phyloP scores from a whole-genome alignment of 2,113 vertebrate species.

The Scophthalmus maximus region DNA sequence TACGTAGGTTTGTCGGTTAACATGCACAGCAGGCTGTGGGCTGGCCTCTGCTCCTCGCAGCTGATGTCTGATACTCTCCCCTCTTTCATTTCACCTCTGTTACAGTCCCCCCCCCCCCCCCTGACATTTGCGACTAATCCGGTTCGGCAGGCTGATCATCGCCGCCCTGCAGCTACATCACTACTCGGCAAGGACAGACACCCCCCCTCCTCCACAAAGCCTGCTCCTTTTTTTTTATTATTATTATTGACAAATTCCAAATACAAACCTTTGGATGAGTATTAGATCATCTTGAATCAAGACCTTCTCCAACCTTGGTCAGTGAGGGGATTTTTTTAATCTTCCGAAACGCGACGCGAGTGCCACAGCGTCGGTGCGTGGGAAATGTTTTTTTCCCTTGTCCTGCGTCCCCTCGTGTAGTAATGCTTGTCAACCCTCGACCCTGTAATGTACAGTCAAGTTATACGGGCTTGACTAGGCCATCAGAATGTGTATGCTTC shows the following conservation, averaged over 20 bases:
- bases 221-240: background rate
- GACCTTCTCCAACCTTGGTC: no score
- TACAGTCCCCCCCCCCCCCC: slow-evolving; percentile 57
- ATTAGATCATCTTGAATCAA: background rate
- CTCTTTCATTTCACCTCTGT: slow-evolving; percentile 62
- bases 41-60: slow-evolving; percentile 46
- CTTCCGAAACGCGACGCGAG: no score
- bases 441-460: no score
- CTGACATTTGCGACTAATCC: slow-evolving; percentile 72
- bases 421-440: no score
- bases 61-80: slow-evolving; percentile 54
- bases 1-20: background rate
- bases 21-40: slow-evolving; percentile 57
- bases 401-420: no score
- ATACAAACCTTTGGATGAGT: no score
- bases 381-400: no score
- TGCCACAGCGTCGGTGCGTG: no score
- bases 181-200: slow-evolving; percentile 34
- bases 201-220: background rate
- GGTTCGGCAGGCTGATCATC: slow-evolving; percentile 64
- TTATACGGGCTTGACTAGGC: no score
- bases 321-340: no score
- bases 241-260: no score
- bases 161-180: slow-evolving; percentile 54
- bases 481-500: no score